Base-by-base conservation (phyloP, 1,140 invertebrate genomes). In the Drosophila bipectinata region DNA sequence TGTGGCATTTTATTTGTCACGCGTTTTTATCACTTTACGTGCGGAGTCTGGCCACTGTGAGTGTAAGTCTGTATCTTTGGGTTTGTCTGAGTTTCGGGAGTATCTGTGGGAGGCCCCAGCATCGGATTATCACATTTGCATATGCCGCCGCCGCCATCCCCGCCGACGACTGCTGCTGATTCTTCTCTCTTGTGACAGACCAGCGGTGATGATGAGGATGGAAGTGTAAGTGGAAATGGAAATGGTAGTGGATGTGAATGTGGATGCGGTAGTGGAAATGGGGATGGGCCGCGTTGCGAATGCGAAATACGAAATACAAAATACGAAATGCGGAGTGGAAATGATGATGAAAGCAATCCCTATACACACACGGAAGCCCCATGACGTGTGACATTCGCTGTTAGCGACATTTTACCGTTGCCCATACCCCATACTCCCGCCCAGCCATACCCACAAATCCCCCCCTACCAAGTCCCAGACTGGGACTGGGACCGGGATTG, bases 81-180 rank as follows among this genome's bases (percentile, higher is more conserved):
- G 3, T 21, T 14, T 24, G 21, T 41, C 57, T 44, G 32, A 45
- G 49, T 26, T 41, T 30, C 3, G 45, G 53, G 18, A 52, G 51
- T 56, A 21, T 49, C 26, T 66, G 58, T 48, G 58, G 57, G 72
- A 37, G 69, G 69, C 51, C 60, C 60, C 56, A 72, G 64, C 84
- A 88, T 79, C 83, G 87, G 83, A 87, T 87, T 87, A 87, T 87
- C 83, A 88, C 83, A 88, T 88, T 88, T 88, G 83, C 83, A 88
- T 88, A 88, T 77, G 83, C 71, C 76, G 63, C 56, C 69, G 68
- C 47, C 55, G 21, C 21, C 21, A 21, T 21, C 21, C 83, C 71
- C 80, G 63, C 56, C 69, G 68, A 48, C 55, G 59, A 51, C 45
- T 45, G 53, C 66, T 30, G 61, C 60, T 62, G 59, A 39, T 39